A percentile compares a stretch with the other conserved stretches of the same genome.
Conservation (phyloP, 2,113 vertebrate genomes). For the Zootoca vivipara region DNA sequence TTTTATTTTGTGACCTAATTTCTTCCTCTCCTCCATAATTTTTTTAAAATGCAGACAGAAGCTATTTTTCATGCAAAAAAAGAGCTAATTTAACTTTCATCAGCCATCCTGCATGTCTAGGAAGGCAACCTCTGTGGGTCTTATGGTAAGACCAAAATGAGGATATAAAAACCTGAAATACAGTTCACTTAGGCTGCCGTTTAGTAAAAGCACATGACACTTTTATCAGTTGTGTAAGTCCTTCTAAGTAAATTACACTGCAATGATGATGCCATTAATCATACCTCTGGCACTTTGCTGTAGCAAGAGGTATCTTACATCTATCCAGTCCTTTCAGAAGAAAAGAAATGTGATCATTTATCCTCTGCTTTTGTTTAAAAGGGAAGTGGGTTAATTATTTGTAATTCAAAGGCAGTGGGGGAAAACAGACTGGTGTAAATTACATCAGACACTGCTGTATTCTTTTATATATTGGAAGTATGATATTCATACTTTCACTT, state of each 20-base stretch:
- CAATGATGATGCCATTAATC: constrained; percentile 67
- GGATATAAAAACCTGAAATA: constrained; percentile 71
- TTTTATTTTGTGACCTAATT: constrained; percentile 56
- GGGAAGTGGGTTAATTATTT: constrained; percentile 62
- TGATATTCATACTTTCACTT: constrained; percentile 48
- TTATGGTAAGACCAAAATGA: constrained; percentile 66
- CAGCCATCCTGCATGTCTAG: constrained; percentile 54
- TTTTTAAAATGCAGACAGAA: constrained; percentile 52
- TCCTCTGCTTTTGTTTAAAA: constrained; percentile 62
- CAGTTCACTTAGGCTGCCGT: constrained; percentile 65
- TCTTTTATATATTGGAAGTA: constrained; percentile 51
- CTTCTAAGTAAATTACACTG: constrained; percentile 73
- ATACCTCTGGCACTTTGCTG: constrained; percentile 41
- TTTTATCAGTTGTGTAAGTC: constrained; percentile 66
- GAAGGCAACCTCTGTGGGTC: constrained; percentile 61
- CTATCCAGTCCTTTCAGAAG: constrained; percentile 40
- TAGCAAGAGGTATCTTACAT: constrained; percentile 50
- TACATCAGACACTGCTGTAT: constrained; percentile 57
- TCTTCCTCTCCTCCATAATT: constrained; percentile 48
- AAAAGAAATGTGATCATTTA: constrained; percentile 61
- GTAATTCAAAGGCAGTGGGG: constrained; percentile 63
- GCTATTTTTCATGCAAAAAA: constrained; percentile 63
- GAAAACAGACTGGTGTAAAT: constrained; percentile 58
- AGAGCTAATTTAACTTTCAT: constrained; percentile 66
- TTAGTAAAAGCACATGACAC: constrained; percentile 70